These are phyloP conservation scores for Cryptomyrus ogoouensis DNA, from an alignment of 2,113 vertebrate genomes.

Conservation along the genomic window DNA sequence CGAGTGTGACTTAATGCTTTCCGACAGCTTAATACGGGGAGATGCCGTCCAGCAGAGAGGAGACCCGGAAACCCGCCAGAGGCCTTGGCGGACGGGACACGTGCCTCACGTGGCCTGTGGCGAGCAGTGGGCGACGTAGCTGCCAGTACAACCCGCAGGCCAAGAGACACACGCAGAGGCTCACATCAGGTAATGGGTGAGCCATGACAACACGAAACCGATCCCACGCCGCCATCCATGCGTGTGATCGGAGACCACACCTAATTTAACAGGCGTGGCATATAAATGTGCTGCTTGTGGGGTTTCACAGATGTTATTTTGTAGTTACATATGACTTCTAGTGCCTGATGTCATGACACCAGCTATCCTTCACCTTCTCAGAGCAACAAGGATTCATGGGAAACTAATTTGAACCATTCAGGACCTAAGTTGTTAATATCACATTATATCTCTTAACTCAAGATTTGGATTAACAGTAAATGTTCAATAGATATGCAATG, in stretches of 20 bases:
- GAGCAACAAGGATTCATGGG: not conserved
- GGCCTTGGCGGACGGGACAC: not conserved
- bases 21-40: slow-evolving; percentile 20
- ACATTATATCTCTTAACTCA: not conserved
- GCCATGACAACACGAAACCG: not conserved
- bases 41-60: not conserved
- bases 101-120: not conserved
- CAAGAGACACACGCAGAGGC: not conserved
- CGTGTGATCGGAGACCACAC: not conserved
- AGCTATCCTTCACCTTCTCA: not conserved
- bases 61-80: not conserved
- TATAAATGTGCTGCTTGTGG: not conserved
- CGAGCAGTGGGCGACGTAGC: not conserved
- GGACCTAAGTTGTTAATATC: not conserved
- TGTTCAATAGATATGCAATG: not conserved
- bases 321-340: not conserved
- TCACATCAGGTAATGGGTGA: not conserved
- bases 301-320: not conserved
- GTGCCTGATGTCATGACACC: not conserved
- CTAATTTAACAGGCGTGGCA: not conserved
- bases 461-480: not conserved
- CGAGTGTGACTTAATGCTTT: slow-evolving; percentile 24
- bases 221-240: not conserved
- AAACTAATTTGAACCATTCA: not conserved
- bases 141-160: not conserved